These are phyloP conservation scores for Sebastiscus albofasciatus DNA, from an alignment of 2,797 vertebrate species.

Conservation along the genomic window DNA sequence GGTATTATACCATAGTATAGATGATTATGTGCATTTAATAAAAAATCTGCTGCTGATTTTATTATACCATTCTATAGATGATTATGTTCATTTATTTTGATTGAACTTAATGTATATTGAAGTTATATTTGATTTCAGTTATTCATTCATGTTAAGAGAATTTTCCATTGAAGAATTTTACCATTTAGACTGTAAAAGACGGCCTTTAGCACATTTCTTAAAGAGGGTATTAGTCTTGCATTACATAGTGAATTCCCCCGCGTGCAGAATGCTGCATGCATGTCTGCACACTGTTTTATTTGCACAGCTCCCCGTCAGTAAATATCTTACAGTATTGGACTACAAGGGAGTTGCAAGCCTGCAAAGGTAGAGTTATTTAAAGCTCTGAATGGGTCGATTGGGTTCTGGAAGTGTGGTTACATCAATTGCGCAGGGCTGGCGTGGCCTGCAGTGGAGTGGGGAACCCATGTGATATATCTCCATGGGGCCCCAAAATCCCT, in stretches of 20 bases:
- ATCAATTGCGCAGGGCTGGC: neutral
- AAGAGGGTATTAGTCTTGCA: too few species aligned
- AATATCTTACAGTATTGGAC: neutral
- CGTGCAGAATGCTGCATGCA: neutral
- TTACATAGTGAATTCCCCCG: neutral
- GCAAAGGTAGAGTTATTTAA: neutral
- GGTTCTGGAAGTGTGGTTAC: neutral
- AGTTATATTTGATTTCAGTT: neutral
- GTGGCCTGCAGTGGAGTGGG: neutral
- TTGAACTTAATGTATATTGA: neutral
- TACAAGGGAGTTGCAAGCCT: neutral
- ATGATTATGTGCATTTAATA: neutral
- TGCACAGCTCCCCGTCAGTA: neutral
- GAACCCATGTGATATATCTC: neutral
- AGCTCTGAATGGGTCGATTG: neutral
- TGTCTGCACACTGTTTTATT: neutral
- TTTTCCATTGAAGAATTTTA: neutral
- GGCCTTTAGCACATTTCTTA: too few species aligned
- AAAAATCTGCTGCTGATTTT: neutral
- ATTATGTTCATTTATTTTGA: neutral
- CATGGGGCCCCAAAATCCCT: neutral
- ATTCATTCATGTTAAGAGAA: neutral
- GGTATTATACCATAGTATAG: neutral
- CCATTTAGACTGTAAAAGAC: neutral
- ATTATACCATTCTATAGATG: neutral